Base-by-base conservation (phyloP, 2,113 vertebrate genomes). In the Etheostoma cragini region DNA sequence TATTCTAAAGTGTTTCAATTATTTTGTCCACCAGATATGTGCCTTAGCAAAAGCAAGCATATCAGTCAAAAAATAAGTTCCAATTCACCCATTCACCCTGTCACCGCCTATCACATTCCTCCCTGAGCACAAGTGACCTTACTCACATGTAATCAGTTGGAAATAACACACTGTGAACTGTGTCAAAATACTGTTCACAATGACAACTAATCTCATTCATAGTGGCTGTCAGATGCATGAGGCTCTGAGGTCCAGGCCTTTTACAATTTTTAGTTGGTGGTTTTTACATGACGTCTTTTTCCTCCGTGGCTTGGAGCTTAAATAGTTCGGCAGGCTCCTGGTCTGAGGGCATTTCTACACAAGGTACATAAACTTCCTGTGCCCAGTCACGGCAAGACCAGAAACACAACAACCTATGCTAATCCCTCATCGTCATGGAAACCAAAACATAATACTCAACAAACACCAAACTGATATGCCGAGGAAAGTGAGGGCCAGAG, bases 371-470 rank as follows among this genome's bases (percentile, higher is more conserved):
- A 70, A 65, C 67, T 61, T 76, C 64, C 52, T 62, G 58, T 76
- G 70, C 56, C 49, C 38, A 78, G 84, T 83, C 81, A 72, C 66
- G 66, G 72, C 49, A 60, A 80, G 63, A 80, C 24, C 68, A 89
- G 88, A 82, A 63, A 87, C 66, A 87, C 87, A 83, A 82, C 78
- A 88, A 82, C 89, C 84, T 76, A 88, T 88, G 75, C 88, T 73
- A 82, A 85, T 85, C 84, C 81, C 53, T 64, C 42, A 72, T 93
- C 2, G 19, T 79, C 74, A 90, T 90, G 87, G 92, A 87, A 85
- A 92, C 91, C 75, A 80, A 81, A 86, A 69, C 76, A 84, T 82
- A 69, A 88, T 45, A 82, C 76, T 84, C 47, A 69, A 68, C 24
- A 82, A 57, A 91, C 82, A 90, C 89, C 83, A 88, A 85, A 85